phyloP scores from a whole-genome alignment of 2,113 vertebrate species.

The Gnathonemus longibarbis region DNA sequence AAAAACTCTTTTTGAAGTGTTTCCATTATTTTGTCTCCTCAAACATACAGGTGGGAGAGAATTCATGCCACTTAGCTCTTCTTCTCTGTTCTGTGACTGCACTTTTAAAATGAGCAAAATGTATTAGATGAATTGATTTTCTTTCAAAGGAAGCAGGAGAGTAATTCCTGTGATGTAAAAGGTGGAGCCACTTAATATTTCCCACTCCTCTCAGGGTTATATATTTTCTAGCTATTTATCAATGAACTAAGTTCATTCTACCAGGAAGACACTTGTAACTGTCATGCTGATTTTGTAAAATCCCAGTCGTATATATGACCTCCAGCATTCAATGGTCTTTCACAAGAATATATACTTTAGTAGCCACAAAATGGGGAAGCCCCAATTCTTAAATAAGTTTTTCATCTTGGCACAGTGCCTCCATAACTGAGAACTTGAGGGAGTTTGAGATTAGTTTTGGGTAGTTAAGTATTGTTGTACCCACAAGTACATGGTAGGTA shows the following conservation, averaged over 20 bases:
- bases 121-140: constrained; percentile 5
- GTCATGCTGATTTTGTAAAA: neutral
- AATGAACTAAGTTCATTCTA: constrained; percentile 1
- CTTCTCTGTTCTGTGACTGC: neutral
- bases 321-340: neutral
- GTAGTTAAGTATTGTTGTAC: neutral
- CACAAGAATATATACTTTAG: neutral
- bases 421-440: neutral
- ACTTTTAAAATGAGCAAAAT: neutral
- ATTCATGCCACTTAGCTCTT: neutral
- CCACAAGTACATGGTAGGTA: neutral
- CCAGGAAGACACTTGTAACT: neutral
- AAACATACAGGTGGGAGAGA: neutral
- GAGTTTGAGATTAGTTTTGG: neutral
- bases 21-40: neutral
- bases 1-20: neutral
- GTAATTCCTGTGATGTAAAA: neutral
- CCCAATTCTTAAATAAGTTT: neutral
- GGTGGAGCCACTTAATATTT: neutral
- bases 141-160: neutral
- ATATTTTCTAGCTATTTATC: neutral
- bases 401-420: neutral
- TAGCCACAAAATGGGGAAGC: neutral
- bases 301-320: neutral
- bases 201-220: neutral